These are phyloP conservation scores for Criorhina ranunculi DNA, from an alignment of 2,888 invertebrate genomes.

Conservation along the genomic window DNA sequence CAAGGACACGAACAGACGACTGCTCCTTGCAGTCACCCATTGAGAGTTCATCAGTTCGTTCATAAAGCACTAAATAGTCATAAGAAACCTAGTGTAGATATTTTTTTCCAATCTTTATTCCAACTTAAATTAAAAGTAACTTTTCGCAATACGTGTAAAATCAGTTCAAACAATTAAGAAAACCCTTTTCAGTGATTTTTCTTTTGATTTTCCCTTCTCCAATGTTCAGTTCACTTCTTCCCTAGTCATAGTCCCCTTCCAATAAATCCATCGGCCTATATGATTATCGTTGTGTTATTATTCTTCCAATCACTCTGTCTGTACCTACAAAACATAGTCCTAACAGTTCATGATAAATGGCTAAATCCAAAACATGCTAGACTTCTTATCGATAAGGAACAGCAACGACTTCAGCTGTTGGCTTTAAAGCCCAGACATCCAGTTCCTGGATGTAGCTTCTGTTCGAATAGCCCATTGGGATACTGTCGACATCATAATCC, in stretches of 20 bases:
- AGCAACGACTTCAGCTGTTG: slow-evolving; percentile 69
- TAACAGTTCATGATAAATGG: slow-evolving; percentile 83
- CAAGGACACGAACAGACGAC: slow-evolving; percentile 43
- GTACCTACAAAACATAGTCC: slow-evolving; percentile 83
- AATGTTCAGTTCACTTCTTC: background rate
- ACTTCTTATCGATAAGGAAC: slow-evolving; percentile 79
- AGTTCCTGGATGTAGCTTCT: slow-evolving; percentile 80
- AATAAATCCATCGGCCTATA: slow-evolving; percentile 77
- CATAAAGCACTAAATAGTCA: slow-evolving; percentile 10
- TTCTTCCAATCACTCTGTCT: slow-evolving; percentile 84
- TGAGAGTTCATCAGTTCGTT: slow-evolving; percentile 50
- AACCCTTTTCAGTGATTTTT: background rate
- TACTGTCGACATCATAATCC: slow-evolving; percentile 82
- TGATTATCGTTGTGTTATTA: slow-evolving; percentile 84
- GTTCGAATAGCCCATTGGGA: slow-evolving; percentile 83
- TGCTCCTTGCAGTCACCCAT: slow-evolving; percentile 66
- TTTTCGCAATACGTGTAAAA: background rate
- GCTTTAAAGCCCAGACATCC: slow-evolving; percentile 63
- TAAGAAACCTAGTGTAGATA: slow-evolving; percentile 58
- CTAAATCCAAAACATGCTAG: slow-evolving; percentile 83
- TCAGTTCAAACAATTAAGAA: background rate
- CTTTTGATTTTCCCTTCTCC: background rate
- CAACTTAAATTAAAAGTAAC: background rate
- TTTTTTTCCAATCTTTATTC: slow-evolving; percentile 6
- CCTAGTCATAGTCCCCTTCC: background rate